Evolutionary conservation across 1,140 invertebrate genomes (phyloP), one percentile per base, ranked within the genome.

Genomic region (Nasonia longicornis): DNA sequence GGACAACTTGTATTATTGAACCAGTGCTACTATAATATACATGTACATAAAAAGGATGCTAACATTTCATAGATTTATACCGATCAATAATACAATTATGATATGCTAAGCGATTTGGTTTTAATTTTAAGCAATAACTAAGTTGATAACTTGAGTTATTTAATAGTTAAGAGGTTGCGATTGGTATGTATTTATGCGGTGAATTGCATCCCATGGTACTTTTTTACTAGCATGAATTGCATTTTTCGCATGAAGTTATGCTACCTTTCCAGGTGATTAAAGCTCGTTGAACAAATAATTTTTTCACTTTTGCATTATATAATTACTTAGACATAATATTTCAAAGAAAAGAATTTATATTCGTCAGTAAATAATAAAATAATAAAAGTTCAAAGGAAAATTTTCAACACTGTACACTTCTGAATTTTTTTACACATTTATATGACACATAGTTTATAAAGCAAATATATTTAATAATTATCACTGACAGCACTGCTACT

Each of bases 1-100:
- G 86, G 87, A 90, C 87, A 84, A 87, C 88, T 89, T 89, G 86
- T 90, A 89, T 90, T 89, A 89, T 86, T 89, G 86, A 89, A 85
- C 86, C 86, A 87, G 86, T 87, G 70, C 82, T 81, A 85, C 22
- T 20, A 22, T 75, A 58, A 22, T 75, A 38, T 73, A 80, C 38
- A 83, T 52, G 14, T n/a, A 22, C 16, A 16, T 67, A 31, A 58
- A 73, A 64, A 38, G 70, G 45, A 73, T 73, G 52, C 14, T 42
- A 42, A 42, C n/a, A 38, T 70, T 35, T 52, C 45, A 70, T 77
- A 77, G 42, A 29, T 67, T 78, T 58, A 70, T 78, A 12, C 76
- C 22, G 45, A 35, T 78, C 22, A n/a, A 69, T 45, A 45, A 16
- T 14, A 29, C 22, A 35, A 35, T 6, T 6, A 69, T 69, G n/a